phyloP scores from a whole-genome alignment of 2,888 invertebrate genomes.

The Lucinisca nassula region DNA sequence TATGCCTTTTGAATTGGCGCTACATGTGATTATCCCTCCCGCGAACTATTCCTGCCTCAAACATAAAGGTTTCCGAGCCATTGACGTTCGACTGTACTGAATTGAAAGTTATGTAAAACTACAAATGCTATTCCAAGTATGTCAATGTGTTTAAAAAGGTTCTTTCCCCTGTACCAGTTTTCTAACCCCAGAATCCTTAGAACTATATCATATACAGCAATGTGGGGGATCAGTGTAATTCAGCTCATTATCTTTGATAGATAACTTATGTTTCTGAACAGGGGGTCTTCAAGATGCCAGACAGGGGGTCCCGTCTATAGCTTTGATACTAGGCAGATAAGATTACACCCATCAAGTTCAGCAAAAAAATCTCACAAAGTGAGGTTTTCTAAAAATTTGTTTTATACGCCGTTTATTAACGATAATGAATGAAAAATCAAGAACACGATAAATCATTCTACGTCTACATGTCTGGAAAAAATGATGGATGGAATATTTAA shows the following conservation, averaged over 20 bases:
- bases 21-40: too few relatives aligned
- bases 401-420: constrained; percentile 11
- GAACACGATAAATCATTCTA: neutral
- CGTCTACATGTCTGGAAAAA: neutral
- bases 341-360: neutral
- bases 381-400: constrained; percentile 9
- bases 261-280: neutral
- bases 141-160: too few relatives aligned
- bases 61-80: too few relatives aligned
- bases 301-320: neutral
- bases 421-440: constrained; percentile 11
- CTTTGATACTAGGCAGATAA: constrained; percentile 5
- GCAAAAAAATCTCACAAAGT: constrained; percentile 8
- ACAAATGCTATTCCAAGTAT: too few relatives aligned
- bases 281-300: constrained; percentile 3
- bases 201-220: neutral
- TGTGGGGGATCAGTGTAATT: neutral
- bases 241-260: neutral
- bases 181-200: too few relatives aligned
- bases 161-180: too few relatives aligned
- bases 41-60: too few relatives aligned
- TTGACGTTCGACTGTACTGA: too few relatives aligned
- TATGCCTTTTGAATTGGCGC: too few relatives aligned
- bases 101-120: too few relatives aligned
- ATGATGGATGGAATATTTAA: neutral